Evolutionary conservation across 64 coral and sea anemone genomes (phyloP).

Genomic region (Anthopleura sola): DNA sequence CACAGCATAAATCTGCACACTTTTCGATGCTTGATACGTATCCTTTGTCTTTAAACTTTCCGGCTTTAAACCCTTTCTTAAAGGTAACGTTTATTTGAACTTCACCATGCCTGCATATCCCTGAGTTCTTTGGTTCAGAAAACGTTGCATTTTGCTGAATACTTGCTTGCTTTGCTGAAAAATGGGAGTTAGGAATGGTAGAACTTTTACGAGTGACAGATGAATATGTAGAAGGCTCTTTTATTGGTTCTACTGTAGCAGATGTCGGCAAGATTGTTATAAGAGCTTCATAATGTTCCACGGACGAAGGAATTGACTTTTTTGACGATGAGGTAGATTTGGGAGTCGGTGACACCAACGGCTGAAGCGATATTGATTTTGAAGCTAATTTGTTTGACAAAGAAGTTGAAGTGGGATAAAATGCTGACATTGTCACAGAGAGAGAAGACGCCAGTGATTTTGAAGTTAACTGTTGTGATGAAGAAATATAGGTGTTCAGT

Average conservation of each 20-base stretch:
- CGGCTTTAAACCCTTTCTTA: conserved; percentile 49
- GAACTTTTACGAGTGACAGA: not conserved
- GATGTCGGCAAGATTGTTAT: not conserved
- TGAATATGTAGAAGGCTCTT: not conserved
- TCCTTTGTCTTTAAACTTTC: conserved; percentile 71
- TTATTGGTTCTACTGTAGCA: not conserved
- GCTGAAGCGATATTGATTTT: not conserved
- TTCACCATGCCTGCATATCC: conserved; percentile 4
- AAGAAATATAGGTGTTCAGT: not conserved
- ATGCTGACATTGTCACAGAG: not conserved
- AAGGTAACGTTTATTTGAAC: conserved; percentile 51
- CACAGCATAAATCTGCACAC: conserved; percentile 68
- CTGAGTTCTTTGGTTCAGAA: not conserved
- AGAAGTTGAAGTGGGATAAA: not conserved
- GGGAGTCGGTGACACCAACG: not conserved
- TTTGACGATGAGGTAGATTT: not conserved
- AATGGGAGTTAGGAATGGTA: not conserved
- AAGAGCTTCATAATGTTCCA: not conserved
- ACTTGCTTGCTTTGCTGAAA: not conserved
- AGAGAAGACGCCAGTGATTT: not conserved
- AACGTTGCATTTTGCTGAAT: not conserved
- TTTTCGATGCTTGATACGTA: conserved; percentile 24
- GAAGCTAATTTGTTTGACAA: not conserved
- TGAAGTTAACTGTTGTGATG: not conserved
- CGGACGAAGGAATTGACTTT: not conserved